These are phyloP conservation scores for Fragum whitleyi DNA, from an alignment of 2,888 invertebrate species.

Conservation along the genomic window DNA sequence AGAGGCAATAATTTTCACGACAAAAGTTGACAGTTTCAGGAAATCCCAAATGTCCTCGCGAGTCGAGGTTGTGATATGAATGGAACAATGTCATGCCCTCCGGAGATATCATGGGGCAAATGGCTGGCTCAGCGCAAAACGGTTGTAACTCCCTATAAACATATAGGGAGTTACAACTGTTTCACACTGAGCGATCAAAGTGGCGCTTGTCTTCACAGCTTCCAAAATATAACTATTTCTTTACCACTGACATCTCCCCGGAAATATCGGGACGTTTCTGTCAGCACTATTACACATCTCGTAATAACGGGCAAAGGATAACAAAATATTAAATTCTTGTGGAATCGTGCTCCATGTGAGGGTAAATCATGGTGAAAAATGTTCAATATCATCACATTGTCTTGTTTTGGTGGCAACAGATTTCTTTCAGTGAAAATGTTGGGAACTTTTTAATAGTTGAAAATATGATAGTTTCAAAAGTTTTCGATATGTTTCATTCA, in stretches of 20 bases:
- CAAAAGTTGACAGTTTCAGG: constrained; percentile 26
- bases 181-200: no score
- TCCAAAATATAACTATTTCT: constrained; percentile 19
- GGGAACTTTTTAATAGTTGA: neutral
- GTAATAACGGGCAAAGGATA: constrained; percentile 20
- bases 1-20: neutral
- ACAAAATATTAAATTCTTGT: constrained; percentile 19
- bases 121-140: no score
- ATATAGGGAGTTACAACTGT: no score
- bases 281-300: constrained; percentile 17
- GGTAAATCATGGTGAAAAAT: neutral
- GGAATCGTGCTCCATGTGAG: neutral
- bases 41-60: constrained; percentile 7
- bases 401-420: no score
- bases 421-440: neutral
- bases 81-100: constrained; percentile 36
- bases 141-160: no score
- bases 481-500: no score
- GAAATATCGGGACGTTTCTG: constrained; percentile 18
- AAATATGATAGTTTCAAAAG: neutral
- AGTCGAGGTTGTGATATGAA: constrained; percentile 9
- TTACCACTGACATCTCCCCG: constrained; percentile 16
- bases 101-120: constrained; percentile 17
- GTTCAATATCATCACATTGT: neutral
- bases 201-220: constrained; percentile 10